phyloP scores from a whole-genome alignment of 2,113 vertebrate species.

The Meles meles region DNA sequence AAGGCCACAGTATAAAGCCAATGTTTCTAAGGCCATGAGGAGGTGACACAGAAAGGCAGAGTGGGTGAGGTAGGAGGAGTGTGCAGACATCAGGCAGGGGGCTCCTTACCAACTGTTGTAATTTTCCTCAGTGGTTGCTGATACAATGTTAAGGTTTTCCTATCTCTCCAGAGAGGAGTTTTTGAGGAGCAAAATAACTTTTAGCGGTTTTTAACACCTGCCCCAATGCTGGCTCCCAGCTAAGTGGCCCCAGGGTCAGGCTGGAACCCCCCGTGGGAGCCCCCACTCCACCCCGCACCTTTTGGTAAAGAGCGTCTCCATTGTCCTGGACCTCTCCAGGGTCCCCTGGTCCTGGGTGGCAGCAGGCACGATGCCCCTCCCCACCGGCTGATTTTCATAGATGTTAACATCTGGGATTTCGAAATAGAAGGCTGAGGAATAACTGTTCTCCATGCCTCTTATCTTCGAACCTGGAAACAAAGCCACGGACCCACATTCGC shows the following conservation, averaged over 20 bases:
- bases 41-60: neutral
- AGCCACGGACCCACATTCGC: neutral
- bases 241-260: neutral
- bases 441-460: neutral
- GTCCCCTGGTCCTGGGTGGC: neutral
- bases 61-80: neutral
- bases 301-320: neutral
- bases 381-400: neutral
- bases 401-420: neutral
- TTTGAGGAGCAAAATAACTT: neutral
- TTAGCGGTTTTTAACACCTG: neutral
- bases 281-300: slow-evolving; percentile 11
- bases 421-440: fast-evolving
- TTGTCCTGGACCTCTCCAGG: neutral
- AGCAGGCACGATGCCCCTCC: fast-evolving
- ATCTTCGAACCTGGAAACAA: neutral
- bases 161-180: neutral
- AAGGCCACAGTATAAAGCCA: neutral
- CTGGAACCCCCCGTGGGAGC: neutral
- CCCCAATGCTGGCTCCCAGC: neutral
- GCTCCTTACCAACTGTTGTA: neutral
- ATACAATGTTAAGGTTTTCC: too few relatives aligned
- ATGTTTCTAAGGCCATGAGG: neutral
- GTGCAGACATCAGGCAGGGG: neutral
- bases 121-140: neutral